phyloP scores from a whole-genome alignment of 2,113 vertebrate genomes.

The Nibea coibor region DNA sequence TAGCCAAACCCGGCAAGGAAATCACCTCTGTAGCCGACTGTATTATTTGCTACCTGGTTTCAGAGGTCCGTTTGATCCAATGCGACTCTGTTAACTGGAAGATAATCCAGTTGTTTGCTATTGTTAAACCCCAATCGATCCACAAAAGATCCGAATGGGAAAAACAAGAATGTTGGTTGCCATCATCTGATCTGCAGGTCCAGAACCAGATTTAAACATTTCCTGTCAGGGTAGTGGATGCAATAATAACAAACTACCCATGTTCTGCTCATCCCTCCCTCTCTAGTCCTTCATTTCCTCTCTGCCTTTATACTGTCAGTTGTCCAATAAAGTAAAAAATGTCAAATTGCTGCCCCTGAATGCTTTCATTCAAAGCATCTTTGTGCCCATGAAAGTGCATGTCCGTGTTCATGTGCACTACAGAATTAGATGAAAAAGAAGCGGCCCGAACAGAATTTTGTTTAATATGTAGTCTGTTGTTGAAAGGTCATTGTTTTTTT shows the following conservation, averaged over 20 bases:
- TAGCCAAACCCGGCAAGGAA: no score
- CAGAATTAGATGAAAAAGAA: not conserved
- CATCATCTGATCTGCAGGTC: not conserved
- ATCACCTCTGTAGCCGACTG: no score
- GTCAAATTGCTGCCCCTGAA: not conserved
- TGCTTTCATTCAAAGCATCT: not conserved
- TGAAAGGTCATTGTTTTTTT: conserved; percentile 37
- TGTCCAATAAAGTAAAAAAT: not conserved
- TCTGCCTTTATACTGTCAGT: not conserved
- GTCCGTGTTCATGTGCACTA: not conserved
- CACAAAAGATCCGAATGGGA: no score
- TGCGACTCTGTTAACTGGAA: no score
- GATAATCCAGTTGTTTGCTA: no score
- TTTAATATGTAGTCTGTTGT: not conserved
- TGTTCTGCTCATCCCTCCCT: not conserved
- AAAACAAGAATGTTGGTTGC: not conserved
- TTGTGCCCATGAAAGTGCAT: not conserved
- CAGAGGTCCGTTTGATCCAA: no score
- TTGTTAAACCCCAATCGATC: no score
- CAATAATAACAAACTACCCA: no score
- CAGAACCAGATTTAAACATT: not conserved
- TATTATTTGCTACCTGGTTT: no score
- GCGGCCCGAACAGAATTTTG: conserved; percentile 14
- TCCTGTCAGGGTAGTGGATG: not conserved
- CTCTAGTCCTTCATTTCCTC: not conserved